Evolutionary conservation across 2,888 invertebrate species (phyloP).

Genomic region (Germaria angustata): DNA sequence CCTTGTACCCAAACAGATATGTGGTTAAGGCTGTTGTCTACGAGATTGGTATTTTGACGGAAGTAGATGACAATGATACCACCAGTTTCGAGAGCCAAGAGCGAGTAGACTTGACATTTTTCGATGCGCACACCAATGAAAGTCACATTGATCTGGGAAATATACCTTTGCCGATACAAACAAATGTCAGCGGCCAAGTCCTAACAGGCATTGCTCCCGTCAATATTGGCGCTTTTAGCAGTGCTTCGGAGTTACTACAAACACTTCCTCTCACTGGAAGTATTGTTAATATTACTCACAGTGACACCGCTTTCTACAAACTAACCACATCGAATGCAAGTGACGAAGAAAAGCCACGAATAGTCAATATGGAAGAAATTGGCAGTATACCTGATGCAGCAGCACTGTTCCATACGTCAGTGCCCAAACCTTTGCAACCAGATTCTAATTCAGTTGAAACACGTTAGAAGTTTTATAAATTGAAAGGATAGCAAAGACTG

Average conservation of each 20-base stretch:
- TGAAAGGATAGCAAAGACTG: conserved; percentile 51
- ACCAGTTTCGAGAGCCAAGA: conserved; percentile 80
- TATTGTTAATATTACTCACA: conserved; percentile 79
- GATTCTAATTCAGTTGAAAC: conserved; percentile 55
- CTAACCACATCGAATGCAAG: conserved; percentile 75
- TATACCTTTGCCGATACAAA: conserved; percentile 82
- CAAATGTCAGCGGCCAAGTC: conserved; percentile 81
- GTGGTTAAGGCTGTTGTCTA: conserved; percentile 83
- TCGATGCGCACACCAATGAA: conserved; percentile 81
- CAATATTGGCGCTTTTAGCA: conserved; percentile 80
- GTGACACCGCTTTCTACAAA: conserved; percentile 79
- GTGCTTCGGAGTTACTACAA: conserved; percentile 76
- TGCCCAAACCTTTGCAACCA: not conserved
- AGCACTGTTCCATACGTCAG: conserved; percentile 70
- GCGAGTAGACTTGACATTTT: conserved; percentile 82
- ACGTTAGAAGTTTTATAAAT: conserved; percentile 37
- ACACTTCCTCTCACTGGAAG: conserved; percentile 79
- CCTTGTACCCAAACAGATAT: conserved; percentile 77
- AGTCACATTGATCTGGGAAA: conserved; percentile 81
- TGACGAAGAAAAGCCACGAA: conserved; percentile 72
- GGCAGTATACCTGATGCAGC: conserved; percentile 73
- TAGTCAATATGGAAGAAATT: conserved; percentile 72
- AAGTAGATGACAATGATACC: conserved; percentile 80
- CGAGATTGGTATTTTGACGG: conserved; percentile 83
- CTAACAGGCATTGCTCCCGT: conserved; percentile 81